A percentile compares a stretch with the other conserved stretches of the same genome.
These are phyloP conservation scores for Selene dorsalis DNA, from an alignment of 2,797 vertebrate genomes.

Conservation along the genomic window DNA sequence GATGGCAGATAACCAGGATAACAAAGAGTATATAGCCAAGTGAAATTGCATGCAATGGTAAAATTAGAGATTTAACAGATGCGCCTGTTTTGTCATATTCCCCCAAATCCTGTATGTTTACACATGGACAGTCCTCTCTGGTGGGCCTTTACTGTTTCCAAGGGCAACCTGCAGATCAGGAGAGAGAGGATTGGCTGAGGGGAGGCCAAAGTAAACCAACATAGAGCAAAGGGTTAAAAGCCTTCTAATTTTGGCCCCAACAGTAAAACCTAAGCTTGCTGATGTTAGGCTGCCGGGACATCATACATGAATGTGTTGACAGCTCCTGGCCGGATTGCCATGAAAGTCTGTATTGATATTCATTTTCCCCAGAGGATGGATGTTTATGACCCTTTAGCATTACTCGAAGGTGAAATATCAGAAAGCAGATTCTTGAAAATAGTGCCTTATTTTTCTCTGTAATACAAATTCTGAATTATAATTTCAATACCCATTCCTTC, in stretches of 20 bases:
- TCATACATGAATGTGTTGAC: not conserved
- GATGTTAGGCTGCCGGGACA: not conserved
- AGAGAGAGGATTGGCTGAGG: constrained; percentile 52
- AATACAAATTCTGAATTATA: not conserved
- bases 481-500: not conserved
- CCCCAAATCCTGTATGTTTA: constrained; percentile 59
- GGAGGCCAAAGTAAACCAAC: constrained; percentile 54
- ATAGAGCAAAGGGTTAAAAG: constrained; percentile 26
- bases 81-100: constrained; percentile 30
- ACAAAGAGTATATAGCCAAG: not conserved
- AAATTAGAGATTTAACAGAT: constrained; percentile 21
- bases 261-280: not conserved
- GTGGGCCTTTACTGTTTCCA: constrained; percentile 82
- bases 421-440: not conserved
- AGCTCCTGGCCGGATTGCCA: not conserved
- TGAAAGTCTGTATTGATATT: not conserved
- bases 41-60: not conserved
- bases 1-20: not conserved
- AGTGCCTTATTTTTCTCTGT: not conserved
- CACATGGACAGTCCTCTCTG: constrained; percentile 68
- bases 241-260: constrained; percentile 4
- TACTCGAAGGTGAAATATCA: not conserved
- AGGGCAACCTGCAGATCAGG: constrained; percentile 80
- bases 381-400: not conserved
- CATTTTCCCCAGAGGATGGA: not conserved